Evolutionary conservation across 1,140 invertebrate species (phyloP).

Genomic region (Oryzaephilus surinamensis): DNA sequence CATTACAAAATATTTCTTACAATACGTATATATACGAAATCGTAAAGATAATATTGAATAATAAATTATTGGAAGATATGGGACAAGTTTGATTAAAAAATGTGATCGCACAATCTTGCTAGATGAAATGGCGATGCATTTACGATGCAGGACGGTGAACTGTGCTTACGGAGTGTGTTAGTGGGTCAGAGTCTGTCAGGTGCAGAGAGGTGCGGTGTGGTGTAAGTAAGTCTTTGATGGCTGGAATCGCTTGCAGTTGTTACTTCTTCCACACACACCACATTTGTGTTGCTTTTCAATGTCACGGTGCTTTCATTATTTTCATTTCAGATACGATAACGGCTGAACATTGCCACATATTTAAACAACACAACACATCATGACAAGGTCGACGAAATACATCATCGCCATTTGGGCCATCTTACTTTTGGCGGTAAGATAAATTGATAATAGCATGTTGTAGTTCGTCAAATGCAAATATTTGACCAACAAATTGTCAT

Average conservation of each 20-base stretch:
- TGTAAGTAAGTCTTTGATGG: conserved; percentile 6
- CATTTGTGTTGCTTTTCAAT: conserved; percentile 12
- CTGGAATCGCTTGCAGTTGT: no score
- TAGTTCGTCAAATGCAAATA: neutral
- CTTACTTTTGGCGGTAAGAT: conserved; percentile 25
- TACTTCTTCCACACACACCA: neutral
- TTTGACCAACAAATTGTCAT: no score
- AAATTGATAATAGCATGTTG: conserved; percentile 1
- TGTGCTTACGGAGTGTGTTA: conserved; percentile 32
- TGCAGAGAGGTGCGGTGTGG: conserved; percentile 16
- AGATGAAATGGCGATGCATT: no score
- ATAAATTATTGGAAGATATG: no score
- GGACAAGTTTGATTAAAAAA: no score
- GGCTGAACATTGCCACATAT: conserved; percentile 17
- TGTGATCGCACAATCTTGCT: no score
- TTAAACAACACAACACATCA: no score
- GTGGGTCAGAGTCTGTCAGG: conserved; percentile 32
- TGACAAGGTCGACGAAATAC: conserved; percentile 25
- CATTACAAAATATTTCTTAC: no score
- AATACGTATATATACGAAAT: no score
- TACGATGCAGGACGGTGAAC: conserved; percentile 21
- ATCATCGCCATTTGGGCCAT: conserved; percentile 20
- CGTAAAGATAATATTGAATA: no score
- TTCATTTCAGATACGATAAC: conserved; percentile 25
- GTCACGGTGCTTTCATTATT: conserved; percentile 23